Conservation (phyloP, 2,797 vertebrate species). For the Takifugu rubripes region DNA sequence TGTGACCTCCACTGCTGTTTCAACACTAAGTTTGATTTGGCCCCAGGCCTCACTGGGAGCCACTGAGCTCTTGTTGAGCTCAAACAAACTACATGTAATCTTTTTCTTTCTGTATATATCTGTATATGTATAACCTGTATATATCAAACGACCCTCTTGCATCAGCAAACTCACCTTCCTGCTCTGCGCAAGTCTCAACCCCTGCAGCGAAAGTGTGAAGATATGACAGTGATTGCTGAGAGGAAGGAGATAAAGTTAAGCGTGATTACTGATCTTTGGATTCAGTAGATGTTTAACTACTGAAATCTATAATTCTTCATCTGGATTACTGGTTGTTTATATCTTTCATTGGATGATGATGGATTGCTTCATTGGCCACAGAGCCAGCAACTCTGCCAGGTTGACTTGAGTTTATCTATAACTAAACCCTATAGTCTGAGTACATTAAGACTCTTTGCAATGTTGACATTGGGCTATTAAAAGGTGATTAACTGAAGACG, state of each 20-base stretch:
- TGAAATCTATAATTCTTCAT: neutral
- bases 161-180: neutral
- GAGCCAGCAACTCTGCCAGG: no score
- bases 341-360: neutral
- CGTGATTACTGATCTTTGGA: slow-evolving; percentile 55
- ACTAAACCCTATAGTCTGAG: no score
- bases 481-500: neutral
- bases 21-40: slow-evolving; percentile 11
- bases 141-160: no score
- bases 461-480: no score
- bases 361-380: neutral
- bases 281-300: slow-evolving; percentile 50
- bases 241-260: slow-evolving; percentile 7
- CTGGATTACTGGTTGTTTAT: neutral
- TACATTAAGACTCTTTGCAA: no score
- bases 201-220: neutral
- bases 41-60: no score
- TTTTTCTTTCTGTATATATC: no score
- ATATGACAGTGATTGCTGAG: neutral
- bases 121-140: no score
- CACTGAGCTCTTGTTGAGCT: no score
- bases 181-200: neutral
- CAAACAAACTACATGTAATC: no score
- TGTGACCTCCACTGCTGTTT: slow-evolving; percentile 11
- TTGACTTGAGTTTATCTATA: no score